phyloP scores from a whole-genome alignment of 1,140 invertebrate genomes.

The Anthonomus grandis region DNA sequence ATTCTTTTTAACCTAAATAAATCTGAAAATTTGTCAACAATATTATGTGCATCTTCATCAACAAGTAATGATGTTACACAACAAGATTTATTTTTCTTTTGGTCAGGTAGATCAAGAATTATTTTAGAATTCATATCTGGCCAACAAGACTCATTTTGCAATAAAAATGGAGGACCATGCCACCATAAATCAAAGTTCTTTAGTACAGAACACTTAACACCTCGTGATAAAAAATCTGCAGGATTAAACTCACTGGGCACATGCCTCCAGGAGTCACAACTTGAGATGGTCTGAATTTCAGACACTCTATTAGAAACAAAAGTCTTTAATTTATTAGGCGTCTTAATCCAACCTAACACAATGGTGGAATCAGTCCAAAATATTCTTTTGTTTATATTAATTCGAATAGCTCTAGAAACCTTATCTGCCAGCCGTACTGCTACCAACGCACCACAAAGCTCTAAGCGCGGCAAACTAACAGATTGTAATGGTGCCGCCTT shows the following conservation, averaged over 20 bases:
- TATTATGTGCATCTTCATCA: no score
- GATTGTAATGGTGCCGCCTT: conserved; percentile 10
- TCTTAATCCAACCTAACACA: conserved; percentile 16
- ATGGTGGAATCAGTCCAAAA: conserved; percentile 24
- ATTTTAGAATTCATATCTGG: neutral
- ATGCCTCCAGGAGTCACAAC: neutral
- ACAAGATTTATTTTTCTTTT: neutral
- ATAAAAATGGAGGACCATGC: conserved; percentile 6
- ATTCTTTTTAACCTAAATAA: neutral
- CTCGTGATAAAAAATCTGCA: conserved; percentile 10
- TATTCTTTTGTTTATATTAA: neutral
- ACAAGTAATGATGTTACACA: neutral
- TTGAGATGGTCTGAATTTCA: conserved; percentile 7
- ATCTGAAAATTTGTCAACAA: no score
- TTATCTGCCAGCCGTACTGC: neutral
- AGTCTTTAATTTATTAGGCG: conserved; percentile 3
- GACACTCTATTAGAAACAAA: conserved; percentile 23
- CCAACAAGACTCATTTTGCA: neutral
- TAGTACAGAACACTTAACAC: neutral
- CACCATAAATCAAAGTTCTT: neutral
- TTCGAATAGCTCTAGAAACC: neutral
- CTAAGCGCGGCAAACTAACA: conserved; percentile 18
- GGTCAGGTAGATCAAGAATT: neutral
- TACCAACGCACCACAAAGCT: conserved; percentile 10
- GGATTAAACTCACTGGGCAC: conserved; percentile 1